Conservation (phyloP, 2,113 vertebrate species). For the Centropus bengalensis region DNA sequence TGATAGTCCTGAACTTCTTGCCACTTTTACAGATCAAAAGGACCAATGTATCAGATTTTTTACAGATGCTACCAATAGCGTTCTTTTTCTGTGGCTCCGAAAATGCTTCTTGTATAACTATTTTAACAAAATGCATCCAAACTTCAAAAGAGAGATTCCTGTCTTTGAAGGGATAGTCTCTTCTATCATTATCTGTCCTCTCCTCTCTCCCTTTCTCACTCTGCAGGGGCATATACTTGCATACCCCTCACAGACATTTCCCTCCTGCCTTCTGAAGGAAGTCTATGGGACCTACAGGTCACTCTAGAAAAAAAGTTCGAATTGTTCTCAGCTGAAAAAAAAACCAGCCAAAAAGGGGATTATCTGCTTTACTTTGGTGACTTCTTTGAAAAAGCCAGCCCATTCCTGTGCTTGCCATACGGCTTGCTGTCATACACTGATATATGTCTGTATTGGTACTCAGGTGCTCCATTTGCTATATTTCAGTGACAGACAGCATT, state of each 20-base stretch:
- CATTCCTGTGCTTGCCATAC: rapidly evolving
- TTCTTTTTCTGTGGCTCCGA: neutral
- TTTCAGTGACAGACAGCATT: neutral
- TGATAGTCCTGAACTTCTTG: neutral
- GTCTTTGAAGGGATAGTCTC: neutral
- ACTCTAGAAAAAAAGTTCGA: neutral
- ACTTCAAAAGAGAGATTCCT: neutral
- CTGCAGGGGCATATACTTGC: neutral
- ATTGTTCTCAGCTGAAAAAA: neutral
- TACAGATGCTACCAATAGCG: neutral
- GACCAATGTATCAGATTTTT: neutral
- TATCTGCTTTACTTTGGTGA: neutral
- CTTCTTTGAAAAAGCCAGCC: neutral
- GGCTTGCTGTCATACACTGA: neutral
- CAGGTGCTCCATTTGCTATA: neutral
- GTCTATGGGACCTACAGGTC: neutral
- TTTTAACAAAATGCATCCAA: neutral
- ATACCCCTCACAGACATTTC: neutral
- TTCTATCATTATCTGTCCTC: neutral
- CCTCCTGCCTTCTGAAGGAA: neutral
- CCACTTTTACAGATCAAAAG: neutral
- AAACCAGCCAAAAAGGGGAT: rapidly evolving
- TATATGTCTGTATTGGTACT: neutral
- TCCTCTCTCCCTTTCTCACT: neutral
- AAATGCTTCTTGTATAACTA: neutral